These are phyloP conservation scores for Pissodes strobi DNA, from an alignment of 1,140 invertebrate species.

Conservation along the genomic window DNA sequence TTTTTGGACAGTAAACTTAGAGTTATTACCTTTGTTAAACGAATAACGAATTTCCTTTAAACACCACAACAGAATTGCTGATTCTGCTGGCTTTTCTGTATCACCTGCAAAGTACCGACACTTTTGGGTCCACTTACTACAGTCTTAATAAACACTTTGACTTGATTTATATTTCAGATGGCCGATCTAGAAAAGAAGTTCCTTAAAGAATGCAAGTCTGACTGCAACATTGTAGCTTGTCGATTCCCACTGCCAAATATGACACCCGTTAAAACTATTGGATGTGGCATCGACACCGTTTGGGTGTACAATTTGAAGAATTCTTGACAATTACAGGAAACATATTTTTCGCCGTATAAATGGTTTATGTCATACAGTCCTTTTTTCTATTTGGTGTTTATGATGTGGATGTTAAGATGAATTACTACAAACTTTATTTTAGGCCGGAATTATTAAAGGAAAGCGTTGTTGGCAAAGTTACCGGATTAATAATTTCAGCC, in stretches of 20 bases:
- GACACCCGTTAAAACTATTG: slow-evolving; percentile 68
- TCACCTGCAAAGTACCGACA: neutral
- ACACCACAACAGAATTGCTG: no score
- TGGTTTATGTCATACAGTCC: slow-evolving; percentile 5
- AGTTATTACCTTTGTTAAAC: no score
- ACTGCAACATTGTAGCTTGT: slow-evolving; percentile 79
- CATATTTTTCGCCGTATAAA: slow-evolving; percentile 4
- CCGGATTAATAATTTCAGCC: no score
- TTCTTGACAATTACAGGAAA: slow-evolving; percentile 8
- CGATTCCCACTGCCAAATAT: slow-evolving; percentile 85
- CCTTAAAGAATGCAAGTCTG: slow-evolving; percentile 65
- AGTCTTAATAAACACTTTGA: neutral
- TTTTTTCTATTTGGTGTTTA: neutral
- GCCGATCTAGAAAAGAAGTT: slow-evolving; percentile 78
- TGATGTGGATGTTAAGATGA: neutral
- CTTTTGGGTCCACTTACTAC: neutral
- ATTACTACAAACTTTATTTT: no score
- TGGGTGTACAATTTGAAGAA: slow-evolving; percentile 73
- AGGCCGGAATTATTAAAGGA: no score
- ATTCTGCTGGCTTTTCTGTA: no score
- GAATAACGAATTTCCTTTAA: no score
- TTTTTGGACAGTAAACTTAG: no score
- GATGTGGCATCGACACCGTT: slow-evolving; percentile 84
- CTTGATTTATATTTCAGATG: slow-evolving; percentile 68
- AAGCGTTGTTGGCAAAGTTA: no score